Conservation (phyloP, 1,140 invertebrate genomes). For the Bombus turneri region DNA sequence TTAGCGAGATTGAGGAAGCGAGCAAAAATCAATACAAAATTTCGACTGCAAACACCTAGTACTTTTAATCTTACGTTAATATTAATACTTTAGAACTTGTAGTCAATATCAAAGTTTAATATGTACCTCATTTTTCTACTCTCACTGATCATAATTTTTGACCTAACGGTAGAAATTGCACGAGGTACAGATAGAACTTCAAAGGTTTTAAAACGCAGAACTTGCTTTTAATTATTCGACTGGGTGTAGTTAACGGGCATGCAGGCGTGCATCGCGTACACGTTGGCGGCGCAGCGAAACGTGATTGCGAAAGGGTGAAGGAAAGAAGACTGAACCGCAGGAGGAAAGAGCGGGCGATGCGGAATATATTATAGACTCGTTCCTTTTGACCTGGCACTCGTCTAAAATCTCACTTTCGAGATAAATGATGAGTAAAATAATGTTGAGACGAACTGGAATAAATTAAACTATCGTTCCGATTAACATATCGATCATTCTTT, state of each 20-base stretch:
- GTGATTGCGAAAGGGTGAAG: conserved; percentile 28
- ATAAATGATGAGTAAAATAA: conserved; percentile 59
- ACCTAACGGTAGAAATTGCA: not conserved
- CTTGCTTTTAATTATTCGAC: conserved; percentile 68
- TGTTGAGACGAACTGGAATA: conserved; percentile 39
- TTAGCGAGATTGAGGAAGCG: not conserved
- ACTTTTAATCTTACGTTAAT: not conserved
- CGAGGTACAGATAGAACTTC: not conserved
- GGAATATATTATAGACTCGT: conserved; percentile 73
- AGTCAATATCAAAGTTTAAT: not conserved
- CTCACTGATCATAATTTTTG: not conserved
- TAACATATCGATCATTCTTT: conserved; percentile 10
- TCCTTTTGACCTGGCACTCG: conserved; percentile 59
- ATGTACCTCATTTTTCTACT: not conserved
- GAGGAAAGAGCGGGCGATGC: conserved; percentile 53
- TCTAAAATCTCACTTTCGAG: conserved; percentile 59
- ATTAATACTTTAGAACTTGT: not conserved
- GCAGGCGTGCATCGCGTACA: not conserved
- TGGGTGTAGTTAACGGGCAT: conserved; percentile 44
- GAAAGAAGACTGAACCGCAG: conserved; percentile 48
- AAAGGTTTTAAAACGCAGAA: conserved; percentile 36
- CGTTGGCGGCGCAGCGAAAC: conserved; percentile 19
- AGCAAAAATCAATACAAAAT: not conserved
- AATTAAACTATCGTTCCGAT: conserved; percentile 10
- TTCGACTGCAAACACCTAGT: not conserved